Base-by-base conservation (phyloP, 2,113 vertebrate species). In the Anseranas semipalmata region DNA sequence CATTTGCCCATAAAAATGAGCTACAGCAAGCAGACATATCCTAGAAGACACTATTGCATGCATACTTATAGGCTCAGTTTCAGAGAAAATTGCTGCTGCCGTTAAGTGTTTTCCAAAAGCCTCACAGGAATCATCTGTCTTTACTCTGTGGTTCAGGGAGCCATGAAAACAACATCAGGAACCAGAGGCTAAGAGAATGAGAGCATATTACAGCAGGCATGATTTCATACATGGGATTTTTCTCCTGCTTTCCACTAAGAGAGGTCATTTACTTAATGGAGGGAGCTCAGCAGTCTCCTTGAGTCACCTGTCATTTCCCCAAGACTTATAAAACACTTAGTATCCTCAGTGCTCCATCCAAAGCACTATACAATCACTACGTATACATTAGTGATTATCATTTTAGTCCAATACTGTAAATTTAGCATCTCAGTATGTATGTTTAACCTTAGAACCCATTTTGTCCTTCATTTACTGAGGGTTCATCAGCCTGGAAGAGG, bases 1-100 rank as follows among this genome's bases (percentile, higher is more conserved):
- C 43, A 72, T 16, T 32, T 84, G 27, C 21, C 33, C 48, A 50
- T 60, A 72, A 87, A 78, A 70, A 25, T 0, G 2, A 82, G 71
- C 43, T 21, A 60, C 0, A 5, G 35, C 55, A 43, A 37, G 12
- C 1, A 0, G 28, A 83, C 7, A 1, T 12, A 58, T 6, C 30
- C 56, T 58, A 28, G 43, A 72, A 84, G 46, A 67, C 10, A 70
- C 22, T 33, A 33, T 0, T 46, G 55, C 28, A 43, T 27, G 18
- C 17, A 41, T 0, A 1, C 35, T 35, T 0, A 1, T 2, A 85
- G 20, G 24, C 63, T 83, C 2, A 0, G 28, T n/a, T 92, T 45
- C 60, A 85, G 17, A 81, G 5, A 67, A n/a, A 81, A 82, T 0
- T 60, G 27, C 35, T 87, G 66, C 77, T 75, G 19, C 52, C 58